Base-by-base conservation (phyloP, 2,797 vertebrate species). In the Spinus olivaceus region DNA sequence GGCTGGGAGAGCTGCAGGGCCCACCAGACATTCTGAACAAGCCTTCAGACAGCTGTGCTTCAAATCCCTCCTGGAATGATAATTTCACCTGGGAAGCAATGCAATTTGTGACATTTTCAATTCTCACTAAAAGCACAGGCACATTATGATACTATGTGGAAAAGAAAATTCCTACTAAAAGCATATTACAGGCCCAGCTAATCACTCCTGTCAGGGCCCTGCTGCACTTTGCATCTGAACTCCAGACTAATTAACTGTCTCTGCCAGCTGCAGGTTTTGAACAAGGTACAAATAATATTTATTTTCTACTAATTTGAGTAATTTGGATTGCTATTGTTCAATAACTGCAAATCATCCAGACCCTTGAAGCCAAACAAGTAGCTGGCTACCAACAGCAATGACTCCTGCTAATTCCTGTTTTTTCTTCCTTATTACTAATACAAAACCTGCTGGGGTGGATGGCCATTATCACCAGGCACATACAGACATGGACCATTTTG, bases 291-390 rank as follows among this genome's bases (percentile, higher is more conserved):
- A 92, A 81, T 49, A 69, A 27, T 88, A 18, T 24, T 12, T 72
- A 70, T 84, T 54, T 70, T 92, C 44, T 76, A 35, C 37, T 92
- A 74, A 94, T 95, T 94, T 91, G 60, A 84, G 92, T 84, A 27
- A 79, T 93, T 92, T 92, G 19, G 24, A 80, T 76, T 73, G 69
- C 53, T 33, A 37, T 37, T 94, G 9, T 72, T 88, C 73, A 61
- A 46, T 46, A 47, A 53, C 24, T 44, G 47, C 51, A 84, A 67
- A 88, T 64, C 53, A 76, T 33, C 49, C 2, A 19, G 86, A 35
- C 47, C 76, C 79, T 35, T 25, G 70, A 86, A 94, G 70, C 5
- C 14, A 85, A 32, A 63, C 20, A 54, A 61, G 22, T 42, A 59
- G 59, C 8, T 88, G 66, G n/a, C 72, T 86, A 67, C 7, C 19